Evolutionary conservation across 2,888 invertebrate species (phyloP).

Genomic region (Acleris sparsana): DNA sequence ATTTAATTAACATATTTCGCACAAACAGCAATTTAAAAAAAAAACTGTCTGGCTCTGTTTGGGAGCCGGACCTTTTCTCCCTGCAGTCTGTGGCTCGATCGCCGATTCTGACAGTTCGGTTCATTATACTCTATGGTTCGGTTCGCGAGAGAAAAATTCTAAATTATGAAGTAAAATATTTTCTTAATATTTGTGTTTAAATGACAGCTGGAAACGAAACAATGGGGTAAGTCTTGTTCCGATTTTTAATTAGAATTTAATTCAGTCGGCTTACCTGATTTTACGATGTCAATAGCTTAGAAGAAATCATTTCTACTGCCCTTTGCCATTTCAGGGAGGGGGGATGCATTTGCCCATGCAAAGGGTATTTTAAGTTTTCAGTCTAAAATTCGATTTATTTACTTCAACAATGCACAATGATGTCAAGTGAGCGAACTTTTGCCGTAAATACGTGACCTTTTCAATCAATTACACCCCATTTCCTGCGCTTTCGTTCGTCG

Average conservation of each 20-base stretch:
- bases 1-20: background rate
- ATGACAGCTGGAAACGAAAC: conserved; percentile 93
- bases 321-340: conserved; percentile 80
- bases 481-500: conserved; percentile 33
- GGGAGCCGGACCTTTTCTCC: conserved; percentile 23
- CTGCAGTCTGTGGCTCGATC: conserved; percentile 56
- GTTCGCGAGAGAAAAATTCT: conserved; percentile 59
- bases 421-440: conserved; percentile 20
- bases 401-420: conserved; percentile 33
- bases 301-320: conserved; percentile 59
- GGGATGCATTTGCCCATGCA: conserved; percentile 80
- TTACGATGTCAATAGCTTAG: conserved; percentile 27
- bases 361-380: conserved; percentile 73
- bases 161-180: conserved; percentile 70
- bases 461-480: conserved; percentile 30
- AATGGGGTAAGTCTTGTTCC: conserved; percentile 87
- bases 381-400: conserved; percentile 31
- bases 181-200: conserved; percentile 79
- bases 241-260: conserved; percentile 38
- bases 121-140: too few species aligned
- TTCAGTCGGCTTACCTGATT: conserved; percentile 21
- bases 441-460: conserved; percentile 30
- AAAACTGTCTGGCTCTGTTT: conserved; percentile 5
- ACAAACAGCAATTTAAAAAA: background rate
- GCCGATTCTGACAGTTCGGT: conserved; percentile 69